A percentile compares a stretch with the other conserved stretches of the same genome.
phyloP scores from a whole-genome alignment of 2,113 vertebrate species.

The Eidolon helvum region DNA sequence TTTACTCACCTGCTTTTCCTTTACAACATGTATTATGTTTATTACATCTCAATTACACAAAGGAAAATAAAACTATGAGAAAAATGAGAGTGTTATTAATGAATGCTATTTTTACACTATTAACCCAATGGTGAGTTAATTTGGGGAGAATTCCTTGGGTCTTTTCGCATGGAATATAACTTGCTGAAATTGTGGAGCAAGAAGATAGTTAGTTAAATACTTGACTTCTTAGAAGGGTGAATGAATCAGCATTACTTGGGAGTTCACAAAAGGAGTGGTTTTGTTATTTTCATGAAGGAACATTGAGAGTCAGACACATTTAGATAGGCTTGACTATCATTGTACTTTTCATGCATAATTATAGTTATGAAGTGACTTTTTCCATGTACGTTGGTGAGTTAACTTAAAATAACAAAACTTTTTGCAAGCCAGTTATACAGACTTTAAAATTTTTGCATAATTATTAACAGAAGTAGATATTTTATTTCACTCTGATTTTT shows the following conservation, averaged over 20 bases:
- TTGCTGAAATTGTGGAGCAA: background rate
- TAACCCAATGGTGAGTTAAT: conserved; percentile 13
- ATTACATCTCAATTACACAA: conserved; percentile 53
- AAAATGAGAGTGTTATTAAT: background rate
- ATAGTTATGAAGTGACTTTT: conserved; percentile 4
- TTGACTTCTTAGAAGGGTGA: background rate
- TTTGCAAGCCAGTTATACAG: background rate
- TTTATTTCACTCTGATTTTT: conserved; percentile 25
- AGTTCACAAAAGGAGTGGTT: background rate
- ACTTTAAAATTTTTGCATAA: conserved; percentile 33
- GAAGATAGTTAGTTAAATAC: background rate
- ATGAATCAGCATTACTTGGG: background rate
- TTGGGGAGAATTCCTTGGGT: background rate
- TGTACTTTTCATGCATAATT: background rate
- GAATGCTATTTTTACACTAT: too few species aligned
- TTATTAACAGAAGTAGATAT: background rate
- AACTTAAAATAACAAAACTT: conserved; percentile 8
- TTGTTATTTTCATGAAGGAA: background rate
- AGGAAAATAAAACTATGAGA: conserved; percentile 38
- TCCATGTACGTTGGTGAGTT: background rate
- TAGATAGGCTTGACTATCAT: background rate
- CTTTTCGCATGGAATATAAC: background rate
- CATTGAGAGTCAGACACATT: background rate
- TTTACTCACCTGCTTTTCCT: conserved; percentile 63
- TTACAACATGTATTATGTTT: conserved; percentile 3